Evolutionary conservation across 2,797 vertebrate genomes (phyloP).

Genomic region (Myiothlypis chrysogaster): DNA sequence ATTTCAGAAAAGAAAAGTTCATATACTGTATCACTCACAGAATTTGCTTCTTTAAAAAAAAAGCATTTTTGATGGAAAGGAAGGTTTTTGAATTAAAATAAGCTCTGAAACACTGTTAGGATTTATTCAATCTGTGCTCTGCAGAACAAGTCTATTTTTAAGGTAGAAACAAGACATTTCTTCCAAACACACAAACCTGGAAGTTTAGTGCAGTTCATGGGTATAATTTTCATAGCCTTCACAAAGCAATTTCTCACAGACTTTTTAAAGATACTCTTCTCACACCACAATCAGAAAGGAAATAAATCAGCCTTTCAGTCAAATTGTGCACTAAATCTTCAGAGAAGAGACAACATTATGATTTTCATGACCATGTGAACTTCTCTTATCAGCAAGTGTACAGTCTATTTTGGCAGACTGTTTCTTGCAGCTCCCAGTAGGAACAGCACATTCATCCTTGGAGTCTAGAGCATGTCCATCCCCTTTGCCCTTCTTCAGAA

Average conservation of each 20-base stretch:
- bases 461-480: not conserved
- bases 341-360: not conserved
- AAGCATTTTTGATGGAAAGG: not conserved
- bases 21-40: not conserved
- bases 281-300: not conserved
- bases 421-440: not conserved
- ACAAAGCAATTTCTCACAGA: not conserved
- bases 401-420: not conserved
- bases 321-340: not conserved
- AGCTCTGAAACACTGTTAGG: slow-evolving; percentile 18
- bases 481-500: slow-evolving; percentile 4
- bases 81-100: slow-evolving; percentile 46
- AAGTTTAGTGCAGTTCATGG: not conserved
- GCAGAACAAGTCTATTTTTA: slow-evolving; percentile 54
- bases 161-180: slow-evolving; percentile 5
- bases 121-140: slow-evolving; percentile 44
- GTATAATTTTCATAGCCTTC: not conserved
- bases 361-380: not conserved
- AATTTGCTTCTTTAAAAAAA: not conserved
- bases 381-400: not conserved
- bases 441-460: not conserved
- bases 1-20: not conserved
- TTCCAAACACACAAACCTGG: slow-evolving; percentile 1
- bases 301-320: not conserved
- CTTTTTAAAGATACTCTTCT: not conserved